Conservation (phyloP, 2,113 vertebrate species). For the Ptilonorhynchus violaceus region DNA sequence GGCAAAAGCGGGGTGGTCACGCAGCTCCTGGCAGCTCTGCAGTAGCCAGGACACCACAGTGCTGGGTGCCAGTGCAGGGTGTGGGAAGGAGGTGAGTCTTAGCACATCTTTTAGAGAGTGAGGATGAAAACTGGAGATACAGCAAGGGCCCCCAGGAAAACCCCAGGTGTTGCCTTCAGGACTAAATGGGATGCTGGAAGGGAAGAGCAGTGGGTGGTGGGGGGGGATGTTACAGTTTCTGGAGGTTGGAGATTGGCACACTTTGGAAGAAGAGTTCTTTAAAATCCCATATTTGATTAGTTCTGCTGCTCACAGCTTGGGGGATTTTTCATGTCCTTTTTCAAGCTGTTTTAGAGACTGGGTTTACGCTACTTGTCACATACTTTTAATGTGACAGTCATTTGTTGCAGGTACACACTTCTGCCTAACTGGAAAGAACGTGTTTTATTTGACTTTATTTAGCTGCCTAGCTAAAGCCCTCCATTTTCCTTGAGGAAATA, state of each 20-base stretch:
- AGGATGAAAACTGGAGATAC: not conserved
- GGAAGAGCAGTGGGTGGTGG: not conserved
- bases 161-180: not conserved
- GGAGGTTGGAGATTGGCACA: not conserved
- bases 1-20: not conserved
- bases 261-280: not conserved
- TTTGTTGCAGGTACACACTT: not conserved
- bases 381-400: not conserved
- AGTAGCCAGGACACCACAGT: accelerated
- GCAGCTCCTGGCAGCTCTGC: not conserved
- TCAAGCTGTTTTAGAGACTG: not conserved
- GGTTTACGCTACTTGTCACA: not conserved
- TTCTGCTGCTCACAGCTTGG: not conserved
- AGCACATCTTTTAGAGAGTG: not conserved
- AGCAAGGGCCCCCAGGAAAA: not conserved
- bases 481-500: not conserved
- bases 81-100: not conserved
- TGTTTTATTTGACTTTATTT: not conserved
- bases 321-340: not conserved
- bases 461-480: not conserved
- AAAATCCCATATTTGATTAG: not conserved
- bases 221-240: not conserved
- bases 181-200: not conserved
- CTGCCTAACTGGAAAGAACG: not conserved
- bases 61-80: not conserved